Base-by-base conservation (phyloP, 1,140 invertebrate genomes). In the Heterodera schachtii region DNA sequence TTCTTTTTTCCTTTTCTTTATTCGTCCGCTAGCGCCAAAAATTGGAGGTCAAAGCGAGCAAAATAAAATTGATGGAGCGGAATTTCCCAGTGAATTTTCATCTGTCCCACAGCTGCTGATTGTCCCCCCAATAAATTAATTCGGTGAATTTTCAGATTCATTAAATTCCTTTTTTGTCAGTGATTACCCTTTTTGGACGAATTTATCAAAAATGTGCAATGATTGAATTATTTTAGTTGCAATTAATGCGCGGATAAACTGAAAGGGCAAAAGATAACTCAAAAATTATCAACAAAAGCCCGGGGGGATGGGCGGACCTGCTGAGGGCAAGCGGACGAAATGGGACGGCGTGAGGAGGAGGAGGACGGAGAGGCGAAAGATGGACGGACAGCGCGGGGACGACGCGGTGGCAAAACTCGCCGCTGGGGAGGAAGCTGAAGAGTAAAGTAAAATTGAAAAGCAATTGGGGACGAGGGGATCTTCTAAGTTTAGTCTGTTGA, bases 301-400 rank as follows among this genome's bases (percentile, higher is more conserved):
- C 57, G 2, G 57, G 57, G 57, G 69, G 43, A 71, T 21, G n/a
- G 19, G 8, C 67, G 31, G 41, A 71, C 69, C 69, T 43, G 57
- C 16, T 64, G 69, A 46, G 69, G 69, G 44, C 69, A 71, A n/a
- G 69, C 69, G 9, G 31, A 46, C 41, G 69, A 71, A 46, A 71
- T n/a, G 69, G 69, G 69, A 43, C 69, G 69, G 43, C 69, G 41
- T 41, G 69, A 41, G 19, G 31, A 71, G n/a, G 69, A 41, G 9
- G 69, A 19, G 5, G 69, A 71, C 13, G 31, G 31, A 8, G 69
- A 71, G 41, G 69, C 7, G 41, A 71, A 8, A 5, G 31, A 31
- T 21, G 31, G 69, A 3, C 44, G 69, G 2, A 43, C 41, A 6
- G 21, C 69, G 31, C 44, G 69, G 31, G 21, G 69, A 71, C 69